Conservation (phyloP, 2,797 vertebrate genomes). For the Gila robusta region DNA sequence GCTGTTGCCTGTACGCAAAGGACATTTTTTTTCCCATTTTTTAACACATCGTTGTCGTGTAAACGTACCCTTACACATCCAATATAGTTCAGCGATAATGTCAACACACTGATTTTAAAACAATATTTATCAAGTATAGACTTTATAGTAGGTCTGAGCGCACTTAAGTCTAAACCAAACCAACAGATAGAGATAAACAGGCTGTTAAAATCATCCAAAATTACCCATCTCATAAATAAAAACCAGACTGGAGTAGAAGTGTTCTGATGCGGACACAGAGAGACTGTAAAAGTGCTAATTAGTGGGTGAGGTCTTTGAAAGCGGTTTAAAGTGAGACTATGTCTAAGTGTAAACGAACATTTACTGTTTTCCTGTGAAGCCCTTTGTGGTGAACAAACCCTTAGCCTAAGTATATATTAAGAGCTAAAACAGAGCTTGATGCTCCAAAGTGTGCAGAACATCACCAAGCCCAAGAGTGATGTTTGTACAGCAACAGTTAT, state of each 20-base stretch:
- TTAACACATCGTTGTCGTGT: not conserved
- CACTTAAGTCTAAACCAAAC: not conserved
- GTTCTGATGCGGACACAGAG: not conserved
- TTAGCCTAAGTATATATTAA: constrained; percentile 6
- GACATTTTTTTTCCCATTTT: rapidly evolving
- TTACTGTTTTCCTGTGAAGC: constrained; percentile 33
- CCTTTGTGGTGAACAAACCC: not conserved
- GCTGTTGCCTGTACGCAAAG: not conserved
- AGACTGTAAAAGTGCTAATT: constrained; percentile 33
- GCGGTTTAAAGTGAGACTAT: constrained; percentile 18
- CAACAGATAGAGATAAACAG: constrained; percentile 8
- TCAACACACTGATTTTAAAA: not conserved
- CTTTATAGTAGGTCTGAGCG: not conserved
- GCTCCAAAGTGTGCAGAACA: not conserved
- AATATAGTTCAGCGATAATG: not conserved
- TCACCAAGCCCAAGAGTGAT: constrained; percentile 14
- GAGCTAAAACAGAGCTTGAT: constrained; percentile 5
- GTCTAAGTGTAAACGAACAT: constrained; percentile 43
- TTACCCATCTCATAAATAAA: constrained; percentile 24
- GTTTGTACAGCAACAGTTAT: not conserved
- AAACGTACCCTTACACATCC: not conserved
- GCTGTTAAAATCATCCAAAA: constrained; percentile 10
- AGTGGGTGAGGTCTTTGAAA: constrained; percentile 33
- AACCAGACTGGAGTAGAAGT: constrained; percentile 23
- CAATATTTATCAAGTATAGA: not conserved